Evolutionary conservation across 2,888 invertebrate species (phyloP).

Genomic region (Macropis europaea): DNA sequence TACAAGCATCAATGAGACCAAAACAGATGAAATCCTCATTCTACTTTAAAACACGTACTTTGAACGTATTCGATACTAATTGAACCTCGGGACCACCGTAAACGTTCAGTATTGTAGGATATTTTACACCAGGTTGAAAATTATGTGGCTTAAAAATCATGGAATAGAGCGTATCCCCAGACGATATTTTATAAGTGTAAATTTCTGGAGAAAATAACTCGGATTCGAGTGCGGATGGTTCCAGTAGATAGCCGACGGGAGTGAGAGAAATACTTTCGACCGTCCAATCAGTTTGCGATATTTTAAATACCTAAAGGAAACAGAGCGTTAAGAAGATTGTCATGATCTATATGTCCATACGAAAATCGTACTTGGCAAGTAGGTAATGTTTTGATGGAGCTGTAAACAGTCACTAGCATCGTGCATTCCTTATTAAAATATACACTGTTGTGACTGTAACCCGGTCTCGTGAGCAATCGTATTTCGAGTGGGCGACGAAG

Average conservation of each 20-base stretch:
- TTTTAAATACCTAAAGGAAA: constrained; percentile 83
- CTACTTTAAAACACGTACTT: constrained; percentile 81
- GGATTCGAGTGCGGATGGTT: constrained; percentile 83
- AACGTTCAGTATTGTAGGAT: constrained; percentile 97
- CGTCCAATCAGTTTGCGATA: constrained; percentile 85
- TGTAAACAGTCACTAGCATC: constrained; percentile 91
- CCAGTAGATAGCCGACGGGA: constrained; percentile 87
- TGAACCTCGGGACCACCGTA: constrained; percentile 99
- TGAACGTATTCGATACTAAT: constrained; percentile 96
- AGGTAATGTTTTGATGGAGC: constrained; percentile 90
- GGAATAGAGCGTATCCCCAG: constrained; percentile 89
- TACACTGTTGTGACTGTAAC: constrained; percentile 88
- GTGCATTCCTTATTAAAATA: constrained; percentile 85
- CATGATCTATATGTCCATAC: neutral
- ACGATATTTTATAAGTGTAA: constrained; percentile 85
- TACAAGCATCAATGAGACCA: neutral
- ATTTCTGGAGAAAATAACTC: constrained; percentile 87
- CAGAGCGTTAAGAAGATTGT: neutral
- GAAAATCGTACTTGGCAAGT: constrained; percentile 83
- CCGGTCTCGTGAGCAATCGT: constrained; percentile 89
- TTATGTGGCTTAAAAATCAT: constrained; percentile 94
- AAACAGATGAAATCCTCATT: neutral
- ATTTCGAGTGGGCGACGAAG: constrained; percentile 87
- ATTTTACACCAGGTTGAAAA: constrained; percentile 84
- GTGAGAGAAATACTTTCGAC: constrained; percentile 86